Evolutionary conservation across 2,888 invertebrate species (phyloP).

Genomic region (Acanthosepion lycidas): DNA sequence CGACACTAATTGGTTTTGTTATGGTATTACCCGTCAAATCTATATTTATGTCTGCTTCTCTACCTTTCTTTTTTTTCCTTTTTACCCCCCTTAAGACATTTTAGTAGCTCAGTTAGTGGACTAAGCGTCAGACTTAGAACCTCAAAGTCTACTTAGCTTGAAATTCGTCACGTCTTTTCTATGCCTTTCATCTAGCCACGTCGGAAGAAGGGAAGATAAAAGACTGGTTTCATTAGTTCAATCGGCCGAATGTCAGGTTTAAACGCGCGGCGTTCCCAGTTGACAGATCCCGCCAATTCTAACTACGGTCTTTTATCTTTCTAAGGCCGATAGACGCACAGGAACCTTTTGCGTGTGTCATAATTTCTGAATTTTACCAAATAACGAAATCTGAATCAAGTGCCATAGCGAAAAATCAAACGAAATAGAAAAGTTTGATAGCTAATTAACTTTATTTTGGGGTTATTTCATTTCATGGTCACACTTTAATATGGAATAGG

Average conservation of each 20-base stretch:
- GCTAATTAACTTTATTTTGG: too few relatives aligned
- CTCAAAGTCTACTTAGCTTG: background rate
- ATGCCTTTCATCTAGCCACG: background rate
- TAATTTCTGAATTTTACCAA: too few relatives aligned
- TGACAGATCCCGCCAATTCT: background rate
- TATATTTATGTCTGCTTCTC: background rate
- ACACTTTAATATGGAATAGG: too few relatives aligned
- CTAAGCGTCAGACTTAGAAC: background rate
- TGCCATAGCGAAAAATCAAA: too few relatives aligned
- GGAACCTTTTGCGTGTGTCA: background rate
- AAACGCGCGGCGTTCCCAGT: background rate
- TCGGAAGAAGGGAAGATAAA: background rate
- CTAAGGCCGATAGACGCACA: background rate
- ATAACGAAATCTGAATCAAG: background rate
- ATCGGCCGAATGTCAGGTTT: background rate
- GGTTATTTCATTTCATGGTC: too few relatives aligned
- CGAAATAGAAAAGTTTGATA: too few relatives aligned
- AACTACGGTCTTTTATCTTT: background rate
- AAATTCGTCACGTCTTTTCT: background rate
- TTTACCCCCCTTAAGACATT: background rate
- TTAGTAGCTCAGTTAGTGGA: background rate
- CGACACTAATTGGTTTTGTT: background rate
- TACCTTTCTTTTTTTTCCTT: background rate
- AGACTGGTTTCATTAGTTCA: background rate
- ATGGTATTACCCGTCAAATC: background rate